A percentile compares a stretch with the other conserved stretches of the same genome.
Conservation (phyloP, 2,113 vertebrate genomes). For the Tachysurus vachellii region DNA sequence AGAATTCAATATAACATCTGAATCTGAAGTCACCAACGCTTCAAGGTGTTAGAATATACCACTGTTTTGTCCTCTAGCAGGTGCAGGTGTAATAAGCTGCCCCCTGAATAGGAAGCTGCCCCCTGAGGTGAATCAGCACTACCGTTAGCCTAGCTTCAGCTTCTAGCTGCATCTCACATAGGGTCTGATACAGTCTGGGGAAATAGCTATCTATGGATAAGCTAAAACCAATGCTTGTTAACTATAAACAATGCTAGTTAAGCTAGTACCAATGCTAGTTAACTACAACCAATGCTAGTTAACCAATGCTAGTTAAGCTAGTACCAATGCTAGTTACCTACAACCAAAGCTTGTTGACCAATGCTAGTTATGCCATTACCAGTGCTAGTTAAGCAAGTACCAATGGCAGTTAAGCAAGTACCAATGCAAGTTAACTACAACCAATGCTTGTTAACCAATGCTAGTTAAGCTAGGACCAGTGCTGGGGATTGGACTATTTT, state of each 20-base stretch:
- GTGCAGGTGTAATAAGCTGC: background rate
- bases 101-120: no score
- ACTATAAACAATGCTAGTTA: no score
- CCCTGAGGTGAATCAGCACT: background rate
- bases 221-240: no score
- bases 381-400: background rate
- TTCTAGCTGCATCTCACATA: background rate
- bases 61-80: background rate
- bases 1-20: background rate
- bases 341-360: no score
- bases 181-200: background rate
- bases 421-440: background rate
- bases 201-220: background rate
- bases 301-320: no score
- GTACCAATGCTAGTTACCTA: no score
- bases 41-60: background rate
- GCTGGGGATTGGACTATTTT: background rate
- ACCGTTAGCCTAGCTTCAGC: background rate
- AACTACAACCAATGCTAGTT: no score
- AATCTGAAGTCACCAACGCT: background rate
- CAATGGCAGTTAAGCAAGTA: background rate
- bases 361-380: no score
- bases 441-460: no score
- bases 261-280: no score
- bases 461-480: background rate